These are phyloP conservation scores for Heliothis peltigera DNA, from an alignment of 2,888 invertebrate genomes.

Conservation along the genomic window DNA sequence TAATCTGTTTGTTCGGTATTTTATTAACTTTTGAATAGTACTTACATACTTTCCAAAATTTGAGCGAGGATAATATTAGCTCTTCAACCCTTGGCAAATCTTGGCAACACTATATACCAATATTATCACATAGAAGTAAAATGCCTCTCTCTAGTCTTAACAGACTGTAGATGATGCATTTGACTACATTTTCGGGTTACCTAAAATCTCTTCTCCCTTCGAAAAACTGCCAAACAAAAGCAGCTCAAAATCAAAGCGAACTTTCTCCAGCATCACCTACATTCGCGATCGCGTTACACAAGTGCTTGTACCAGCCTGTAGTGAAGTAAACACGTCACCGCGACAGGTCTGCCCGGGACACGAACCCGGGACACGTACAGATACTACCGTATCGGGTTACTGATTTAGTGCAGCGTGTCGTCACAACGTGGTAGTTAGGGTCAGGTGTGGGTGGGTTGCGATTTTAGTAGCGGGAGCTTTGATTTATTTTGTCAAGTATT, in stretches of 20 bases:
- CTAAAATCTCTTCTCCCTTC: too few relatives aligned
- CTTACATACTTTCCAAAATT: too few relatives aligned
- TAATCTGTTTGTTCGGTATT: too few relatives aligned
- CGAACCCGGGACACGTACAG: slow-evolving; percentile 76
- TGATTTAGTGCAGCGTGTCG: slow-evolving; percentile 78
- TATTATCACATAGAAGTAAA: too few relatives aligned
- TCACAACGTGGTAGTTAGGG: slow-evolving; percentile 71
- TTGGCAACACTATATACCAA: too few relatives aligned
- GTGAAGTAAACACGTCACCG: slow-evolving; percentile 79
- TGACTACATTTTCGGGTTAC: too few relatives aligned
- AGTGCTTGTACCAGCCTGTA: slow-evolving; percentile 67
- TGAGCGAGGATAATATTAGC: too few relatives aligned
- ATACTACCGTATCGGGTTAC: slow-evolving; percentile 85
- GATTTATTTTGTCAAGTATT: background rate
- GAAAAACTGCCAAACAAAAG: background rate
- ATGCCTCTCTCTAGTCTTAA: too few relatives aligned
- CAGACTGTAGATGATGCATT: too few relatives aligned
- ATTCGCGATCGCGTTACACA: slow-evolving; percentile 69
- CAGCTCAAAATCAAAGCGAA: slow-evolving; percentile 5
- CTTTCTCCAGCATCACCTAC: slow-evolving; percentile 68
- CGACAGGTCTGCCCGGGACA: slow-evolving; percentile 71
- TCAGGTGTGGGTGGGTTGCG: slow-evolving; percentile 53
- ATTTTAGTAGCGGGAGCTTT: background rate
- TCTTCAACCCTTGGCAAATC: too few relatives aligned
- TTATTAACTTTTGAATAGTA: too few relatives aligned